Conservation (phyloP, 2,113 vertebrate species). For the Scortum barcoo region DNA sequence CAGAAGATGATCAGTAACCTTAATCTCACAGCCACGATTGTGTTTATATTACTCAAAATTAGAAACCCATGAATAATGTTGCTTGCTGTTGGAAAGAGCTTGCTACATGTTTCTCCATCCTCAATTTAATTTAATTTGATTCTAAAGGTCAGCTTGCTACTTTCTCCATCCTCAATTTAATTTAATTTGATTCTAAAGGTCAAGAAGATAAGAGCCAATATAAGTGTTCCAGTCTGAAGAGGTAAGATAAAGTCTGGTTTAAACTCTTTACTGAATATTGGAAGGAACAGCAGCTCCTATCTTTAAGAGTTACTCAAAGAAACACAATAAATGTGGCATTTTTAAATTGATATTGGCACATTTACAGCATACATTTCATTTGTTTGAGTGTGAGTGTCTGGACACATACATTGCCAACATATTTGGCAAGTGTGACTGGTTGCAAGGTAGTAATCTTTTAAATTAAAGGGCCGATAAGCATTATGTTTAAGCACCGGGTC, state of each 20-base stretch:
- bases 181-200: not conserved
- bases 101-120: not conserved
- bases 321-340: not conserved
- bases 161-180: not conserved
- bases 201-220: constrained; percentile 1
- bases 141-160: constrained; percentile 15
- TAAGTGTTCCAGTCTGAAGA: not conserved
- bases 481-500: not conserved
- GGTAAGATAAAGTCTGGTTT: not conserved
- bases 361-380: not conserved
- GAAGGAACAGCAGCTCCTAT: not conserved
- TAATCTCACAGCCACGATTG: not conserved
- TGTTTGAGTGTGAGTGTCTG: not conserved
- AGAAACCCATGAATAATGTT: too few species aligned
- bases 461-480: not conserved
- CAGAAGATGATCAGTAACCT: constrained; percentile 6
- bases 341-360: not conserved
- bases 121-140: not conserved
- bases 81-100: not conserved
- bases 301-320: not conserved
- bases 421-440: not conserved
- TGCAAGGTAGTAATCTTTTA: not conserved
- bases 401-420: not conserved
- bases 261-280: not conserved
- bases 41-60: not conserved